Conservation (phyloP, 1,140 invertebrate species). For the Nasonia longicornis region DNA sequence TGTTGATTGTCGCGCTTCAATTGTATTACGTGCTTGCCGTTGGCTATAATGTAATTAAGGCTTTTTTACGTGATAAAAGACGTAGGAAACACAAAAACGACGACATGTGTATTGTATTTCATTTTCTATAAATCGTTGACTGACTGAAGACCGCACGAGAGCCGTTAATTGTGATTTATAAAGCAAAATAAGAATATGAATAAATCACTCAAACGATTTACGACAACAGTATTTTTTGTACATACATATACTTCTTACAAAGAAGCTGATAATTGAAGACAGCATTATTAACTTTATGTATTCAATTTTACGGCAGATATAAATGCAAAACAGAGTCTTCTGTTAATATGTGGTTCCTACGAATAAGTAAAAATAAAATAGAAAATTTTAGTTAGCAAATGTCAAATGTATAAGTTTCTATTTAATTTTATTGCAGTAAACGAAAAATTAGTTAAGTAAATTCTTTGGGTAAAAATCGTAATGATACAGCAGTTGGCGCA, state of each 20-base stretch:
- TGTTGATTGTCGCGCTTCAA: conserved; percentile 42
- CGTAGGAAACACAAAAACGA: conserved; percentile 27
- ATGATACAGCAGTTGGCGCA: conserved; percentile 18
- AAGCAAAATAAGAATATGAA: conserved; percentile 26
- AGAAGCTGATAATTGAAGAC: conserved; percentile 26
- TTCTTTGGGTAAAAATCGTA: not conserved
- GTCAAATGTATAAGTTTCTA: conserved; percentile 33
- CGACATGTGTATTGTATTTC: conserved; percentile 30
- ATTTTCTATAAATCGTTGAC: conserved; percentile 38
- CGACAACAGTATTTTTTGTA: conserved; percentile 45
- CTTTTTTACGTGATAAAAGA: not conserved
- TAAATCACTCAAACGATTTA: conserved; percentile 28
- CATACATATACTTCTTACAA: conserved; percentile 39
- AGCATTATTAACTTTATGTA: conserved; percentile 31
- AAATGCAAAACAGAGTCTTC: conserved; percentile 24
- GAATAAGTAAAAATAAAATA: conserved; percentile 36
- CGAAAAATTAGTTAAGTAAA: conserved; percentile 12
- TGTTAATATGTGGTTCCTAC: conserved; percentile 46
- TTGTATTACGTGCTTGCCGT: conserved; percentile 1
- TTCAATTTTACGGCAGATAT: conserved; percentile 29
- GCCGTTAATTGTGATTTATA: conserved; percentile 34
- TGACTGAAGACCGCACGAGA: conserved; percentile 22
- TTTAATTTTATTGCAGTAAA: conserved; percentile 38
- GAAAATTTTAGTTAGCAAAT: conserved; percentile 42
- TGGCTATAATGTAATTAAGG: conserved; percentile 15